Conservation (phyloP, 1,140 invertebrate genomes). For the Caenorhabditis remanei region DNA sequence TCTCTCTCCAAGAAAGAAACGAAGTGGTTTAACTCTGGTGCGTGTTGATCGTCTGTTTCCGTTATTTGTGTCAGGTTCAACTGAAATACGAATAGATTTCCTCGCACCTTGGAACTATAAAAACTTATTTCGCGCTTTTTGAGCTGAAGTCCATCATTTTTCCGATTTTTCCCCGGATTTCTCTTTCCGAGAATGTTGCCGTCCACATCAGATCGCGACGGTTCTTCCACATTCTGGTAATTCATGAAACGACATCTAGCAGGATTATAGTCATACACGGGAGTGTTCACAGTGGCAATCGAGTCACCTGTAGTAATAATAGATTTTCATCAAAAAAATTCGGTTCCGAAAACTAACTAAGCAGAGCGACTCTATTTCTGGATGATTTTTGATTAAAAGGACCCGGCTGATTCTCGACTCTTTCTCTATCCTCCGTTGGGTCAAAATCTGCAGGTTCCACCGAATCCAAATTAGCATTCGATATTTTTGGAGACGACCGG, state of each 20-base stretch:
- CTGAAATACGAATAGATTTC: background rate
- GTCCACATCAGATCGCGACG: background rate
- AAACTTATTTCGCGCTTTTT: conserved; percentile 7
- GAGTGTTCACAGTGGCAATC: background rate
- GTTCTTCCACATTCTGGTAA: background rate
- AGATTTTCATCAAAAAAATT: background rate
- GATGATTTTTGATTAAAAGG: background rate
- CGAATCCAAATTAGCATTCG: too few relatives aligned
- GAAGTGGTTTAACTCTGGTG: conserved; percentile 13
- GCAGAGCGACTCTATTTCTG: background rate
- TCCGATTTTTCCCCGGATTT: background rate
- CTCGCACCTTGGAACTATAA: background rate
- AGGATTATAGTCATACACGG: background rate
- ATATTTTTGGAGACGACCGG: too few relatives aligned
- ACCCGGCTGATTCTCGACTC: too few relatives aligned
- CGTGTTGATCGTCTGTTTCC: background rate
- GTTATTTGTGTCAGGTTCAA: background rate
- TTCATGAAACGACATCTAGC: background rate
- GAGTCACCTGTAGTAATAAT: conserved; percentile 23
- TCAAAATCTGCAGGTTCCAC: too few relatives aligned
- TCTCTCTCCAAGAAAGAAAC: background rate
- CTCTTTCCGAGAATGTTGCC: background rate
- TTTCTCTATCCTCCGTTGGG: too few relatives aligned
- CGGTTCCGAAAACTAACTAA: background rate
- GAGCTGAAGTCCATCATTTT: background rate